Conservation (phyloP, 2,888 invertebrate genomes). For the Nemotelus pantherinus region DNA sequence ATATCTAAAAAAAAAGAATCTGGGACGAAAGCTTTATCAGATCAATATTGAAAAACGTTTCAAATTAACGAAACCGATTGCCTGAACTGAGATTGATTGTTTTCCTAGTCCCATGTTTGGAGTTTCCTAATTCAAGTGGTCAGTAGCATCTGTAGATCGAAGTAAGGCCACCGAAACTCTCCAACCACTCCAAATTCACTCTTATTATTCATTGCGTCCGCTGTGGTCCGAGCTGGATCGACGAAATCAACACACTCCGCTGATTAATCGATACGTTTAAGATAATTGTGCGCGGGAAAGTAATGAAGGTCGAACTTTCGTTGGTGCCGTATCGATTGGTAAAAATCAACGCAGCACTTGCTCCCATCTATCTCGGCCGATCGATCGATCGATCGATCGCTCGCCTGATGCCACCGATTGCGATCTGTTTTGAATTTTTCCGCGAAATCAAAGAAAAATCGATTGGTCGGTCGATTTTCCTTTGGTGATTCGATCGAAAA, state of each 20-base stretch:
- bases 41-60: too few species aligned
- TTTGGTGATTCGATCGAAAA: neutral
- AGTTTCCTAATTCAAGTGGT: too few species aligned
- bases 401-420: neutral
- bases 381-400: neutral
- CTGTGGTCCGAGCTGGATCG: neutral
- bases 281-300: slow-evolving; percentile 26
- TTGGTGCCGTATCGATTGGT: neutral
- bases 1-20: too few species aligned
- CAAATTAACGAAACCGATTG: too few species aligned
- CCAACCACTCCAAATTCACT: slow-evolving; percentile 6
- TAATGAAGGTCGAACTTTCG: slow-evolving; percentile 35
- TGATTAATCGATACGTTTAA: slow-evolving; percentile 24
- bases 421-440: slow-evolving; percentile 7
- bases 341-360: neutral
- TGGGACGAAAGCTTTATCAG: too few species aligned
- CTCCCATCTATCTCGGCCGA: too few species aligned
- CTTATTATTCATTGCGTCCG: slow-evolving; percentile 1
- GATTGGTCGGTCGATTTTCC: neutral
- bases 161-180: too few species aligned
- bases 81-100: too few species aligned
- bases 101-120: too few species aligned
- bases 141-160: too few species aligned
- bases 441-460: neutral
- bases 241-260: neutral